These are phyloP conservation scores for Megastigmus dorsalis DNA, from an alignment of 2,888 invertebrate species.

Conservation along the genomic window DNA sequence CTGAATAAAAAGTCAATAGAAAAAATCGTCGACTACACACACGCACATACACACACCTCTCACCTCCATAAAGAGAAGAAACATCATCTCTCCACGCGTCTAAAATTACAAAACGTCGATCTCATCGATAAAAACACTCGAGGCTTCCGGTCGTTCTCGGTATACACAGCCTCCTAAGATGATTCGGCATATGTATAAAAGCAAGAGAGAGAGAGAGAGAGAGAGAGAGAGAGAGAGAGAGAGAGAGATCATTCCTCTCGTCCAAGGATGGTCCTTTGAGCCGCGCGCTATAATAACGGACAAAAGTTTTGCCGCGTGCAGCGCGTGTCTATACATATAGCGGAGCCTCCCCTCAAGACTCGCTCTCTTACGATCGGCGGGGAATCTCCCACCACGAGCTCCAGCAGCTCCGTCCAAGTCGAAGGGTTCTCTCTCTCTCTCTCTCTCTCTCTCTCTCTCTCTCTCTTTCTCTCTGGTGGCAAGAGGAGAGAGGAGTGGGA, in stretches of 20 bases:
- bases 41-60: no score
- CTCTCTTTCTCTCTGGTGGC: no score
- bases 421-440: no score
- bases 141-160: constrained; percentile 23
- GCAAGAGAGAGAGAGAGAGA: not conserved
- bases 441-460: no score
- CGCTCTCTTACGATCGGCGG: constrained; percentile 50
- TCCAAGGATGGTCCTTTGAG: constrained; percentile 64
- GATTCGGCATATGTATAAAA: constrained; percentile 28
- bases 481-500: constrained; percentile 49
- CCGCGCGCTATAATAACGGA: constrained; percentile 68
- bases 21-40: not conserved
- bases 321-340: constrained; percentile 50
- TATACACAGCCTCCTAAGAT: constrained; percentile 10
- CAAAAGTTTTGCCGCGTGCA: constrained; percentile 70
- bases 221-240: not conserved
- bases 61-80: not conserved
- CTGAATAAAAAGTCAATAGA: not conserved
- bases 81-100: constrained; percentile 1
- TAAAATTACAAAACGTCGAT: constrained; percentile 45
- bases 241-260: constrained; percentile 12
- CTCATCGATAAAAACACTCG: constrained; percentile 45
- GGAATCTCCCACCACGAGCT: constrained; percentile 55
- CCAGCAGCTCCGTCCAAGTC: constrained; percentile 34
- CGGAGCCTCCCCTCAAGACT: constrained; percentile 49